A percentile compares a stretch with the other conserved stretches of the same genome.
Evolutionary conservation across 2,888 invertebrate species (phyloP).

Genomic region (Isotomurus palustris): DNA sequence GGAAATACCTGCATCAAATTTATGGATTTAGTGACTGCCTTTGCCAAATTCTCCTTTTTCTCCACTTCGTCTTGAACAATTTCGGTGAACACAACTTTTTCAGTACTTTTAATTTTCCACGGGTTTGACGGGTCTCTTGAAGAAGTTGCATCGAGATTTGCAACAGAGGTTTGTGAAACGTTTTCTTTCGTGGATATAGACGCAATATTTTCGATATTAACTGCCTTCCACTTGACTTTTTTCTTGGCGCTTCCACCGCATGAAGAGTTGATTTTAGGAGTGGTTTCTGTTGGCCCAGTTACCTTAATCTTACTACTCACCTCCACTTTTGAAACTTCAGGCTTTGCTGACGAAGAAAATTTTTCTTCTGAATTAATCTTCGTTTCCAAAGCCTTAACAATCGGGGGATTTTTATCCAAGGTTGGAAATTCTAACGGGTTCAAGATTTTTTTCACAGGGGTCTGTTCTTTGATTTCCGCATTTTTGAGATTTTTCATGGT

Average conservation of each 20-base stretch:
- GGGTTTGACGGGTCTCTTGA: conserved; percentile 39
- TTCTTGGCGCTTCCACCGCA: conserved; percentile 16
- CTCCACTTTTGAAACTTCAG: neutral
- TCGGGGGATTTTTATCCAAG: neutral
- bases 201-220: conserved; percentile 14
- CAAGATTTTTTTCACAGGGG: neutral
- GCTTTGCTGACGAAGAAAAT: neutral
- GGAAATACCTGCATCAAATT: conserved; percentile 66
- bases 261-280: neutral
- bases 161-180: too few species aligned
- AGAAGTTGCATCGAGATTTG: too few species aligned
- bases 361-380: neutral
- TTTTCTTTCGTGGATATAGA: too few species aligned
- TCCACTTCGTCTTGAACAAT: conserved; percentile 70
- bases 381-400: too few species aligned
- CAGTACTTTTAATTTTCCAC: conserved; percentile 19
- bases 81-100: conserved; percentile 50
- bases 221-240: conserved; percentile 39
- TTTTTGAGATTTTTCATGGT: neutral
- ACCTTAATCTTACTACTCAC: neutral
- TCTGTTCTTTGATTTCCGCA: neutral
- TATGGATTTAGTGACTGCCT: conserved; percentile 68
- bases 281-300: neutral
- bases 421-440: conserved; percentile 7
- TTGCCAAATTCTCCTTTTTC: conserved; percentile 65